phyloP scores from a whole-genome alignment of 2,888 invertebrate genomes.

The Noctua comes region DNA sequence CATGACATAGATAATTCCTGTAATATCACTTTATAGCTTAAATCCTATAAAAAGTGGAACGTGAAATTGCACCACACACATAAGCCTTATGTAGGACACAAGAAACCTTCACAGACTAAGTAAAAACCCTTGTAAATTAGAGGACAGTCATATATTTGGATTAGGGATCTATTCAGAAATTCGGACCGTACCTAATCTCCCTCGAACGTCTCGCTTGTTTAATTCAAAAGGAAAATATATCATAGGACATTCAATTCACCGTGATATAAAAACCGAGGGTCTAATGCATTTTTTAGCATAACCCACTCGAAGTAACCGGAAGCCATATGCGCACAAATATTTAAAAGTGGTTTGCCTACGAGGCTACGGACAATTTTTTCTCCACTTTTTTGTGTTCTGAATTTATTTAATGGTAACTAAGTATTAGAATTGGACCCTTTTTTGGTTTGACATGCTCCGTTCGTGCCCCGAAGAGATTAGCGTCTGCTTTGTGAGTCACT shows the following conservation, averaged over 20 bases:
- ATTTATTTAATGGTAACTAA: constrained; percentile 90
- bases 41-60: constrained; percentile 40
- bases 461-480: constrained; percentile 86
- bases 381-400: constrained; percentile 77
- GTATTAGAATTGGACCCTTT: constrained; percentile 85
- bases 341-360: constrained; percentile 86
- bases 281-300: constrained; percentile 85
- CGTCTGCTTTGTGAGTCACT: constrained; percentile 85
- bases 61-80: constrained; percentile 47
- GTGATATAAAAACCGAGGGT: constrained; percentile 73
- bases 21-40: constrained; percentile 45
- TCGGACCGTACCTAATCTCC: constrained; percentile 72
- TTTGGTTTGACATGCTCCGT: constrained; percentile 83
- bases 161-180: constrained; percentile 65
- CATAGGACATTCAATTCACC: constrained; percentile 77
- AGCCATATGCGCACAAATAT: constrained; percentile 90
- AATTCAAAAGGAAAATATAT: constrained; percentile 72
- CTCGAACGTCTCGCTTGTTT: constrained; percentile 48
- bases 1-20: constrained; percentile 53
- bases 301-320: constrained; percentile 89
- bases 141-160: constrained; percentile 75
- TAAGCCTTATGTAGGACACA: constrained; percentile 53
- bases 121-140: constrained; percentile 56
- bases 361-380: constrained; percentile 83
- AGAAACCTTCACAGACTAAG: constrained; percentile 8